Base-by-base conservation (phyloP, 2,888 invertebrate genomes). In the Ormyrus pomaceus region DNA sequence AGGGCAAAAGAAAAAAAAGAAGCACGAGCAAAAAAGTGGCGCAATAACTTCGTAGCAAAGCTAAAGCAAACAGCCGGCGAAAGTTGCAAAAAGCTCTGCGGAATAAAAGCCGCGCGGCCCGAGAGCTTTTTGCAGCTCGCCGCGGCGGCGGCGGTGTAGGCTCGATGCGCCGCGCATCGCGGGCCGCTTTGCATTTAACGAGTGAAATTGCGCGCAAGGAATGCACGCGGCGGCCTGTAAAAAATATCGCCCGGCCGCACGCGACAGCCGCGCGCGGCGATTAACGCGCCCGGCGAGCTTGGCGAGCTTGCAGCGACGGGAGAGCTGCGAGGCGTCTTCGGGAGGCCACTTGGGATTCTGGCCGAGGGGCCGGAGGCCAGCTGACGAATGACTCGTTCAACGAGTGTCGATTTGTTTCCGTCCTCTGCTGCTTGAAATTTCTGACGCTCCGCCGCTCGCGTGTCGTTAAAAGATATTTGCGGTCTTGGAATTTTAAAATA, bases 161-260 rank as follows among this genome's bases (percentile, higher is more conserved):
- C 6, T 45, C 50, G 65, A 8, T 48, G 69, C 50, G 69, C 59
- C 59, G 10, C 19, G 11, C 13, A 13, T n/a, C 45, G 50, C 45
- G 50, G 13, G 19, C 19, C 50, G 71, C 61, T 59, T 61, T 71
- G 59, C 71, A 61, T 58, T 77, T 62, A 77, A 70, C 76, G 76
- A 77, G 69, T 62, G 46, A 62, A 77, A 77, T 77, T 64, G 70
- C 77, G 56, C 68, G 19, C 53, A 66, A 53, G 55, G 68, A 76
- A 69, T 61, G 76, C 61, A 10, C 34, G 64, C 62, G 11, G 13
- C 34, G 11, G 5, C 9, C 45, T 13, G 9, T 19, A 19, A 19
- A 19, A 19, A 19, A 19, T 19, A 19, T 19, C 19, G 19, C 19
- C 19, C 19, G 19, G 19, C 19, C 19, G 19, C 19, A 19, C 19